A percentile compares a stretch with the other conserved stretches of the same genome.
These are phyloP conservation scores for Drosophila melanogaster DNA, from an alignment of 1,140 invertebrate genomes.

Conservation along the genomic window DNA sequence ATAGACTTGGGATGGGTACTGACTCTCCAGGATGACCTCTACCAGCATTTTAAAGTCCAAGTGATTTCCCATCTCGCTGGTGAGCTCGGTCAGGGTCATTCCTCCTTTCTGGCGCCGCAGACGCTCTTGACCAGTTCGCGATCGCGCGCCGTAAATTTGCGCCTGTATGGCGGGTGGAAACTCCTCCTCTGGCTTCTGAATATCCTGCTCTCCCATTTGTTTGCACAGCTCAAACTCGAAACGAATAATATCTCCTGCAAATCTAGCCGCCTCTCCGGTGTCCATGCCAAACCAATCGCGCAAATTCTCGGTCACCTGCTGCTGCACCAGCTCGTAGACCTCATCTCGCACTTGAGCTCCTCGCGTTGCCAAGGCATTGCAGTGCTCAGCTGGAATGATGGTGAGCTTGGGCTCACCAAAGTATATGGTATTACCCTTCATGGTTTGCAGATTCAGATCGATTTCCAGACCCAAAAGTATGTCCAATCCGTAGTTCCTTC, in stretches of 20 bases:
- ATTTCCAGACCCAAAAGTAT: conserved; percentile 71
- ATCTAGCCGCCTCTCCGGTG: conserved; percentile 44
- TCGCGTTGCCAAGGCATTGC: conserved; percentile 36
- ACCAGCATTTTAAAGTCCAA: conserved; percentile 65
- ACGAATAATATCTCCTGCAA: conserved; percentile 66
- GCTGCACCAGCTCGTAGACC: conserved; percentile 45
- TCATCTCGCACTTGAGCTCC: conserved; percentile 34
- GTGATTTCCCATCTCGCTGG: conserved; percentile 32
- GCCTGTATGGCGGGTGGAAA: neutral
- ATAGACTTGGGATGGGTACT: conserved; percentile 42
- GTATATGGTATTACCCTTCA: conserved; percentile 63
- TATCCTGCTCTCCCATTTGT: conserved; percentile 53
- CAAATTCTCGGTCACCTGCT: conserved; percentile 58
- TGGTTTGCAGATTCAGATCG: conserved; percentile 55
- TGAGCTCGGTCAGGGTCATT: conserved; percentile 41
- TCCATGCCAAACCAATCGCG: conserved; percentile 58
- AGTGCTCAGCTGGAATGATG: conserved; percentile 67
- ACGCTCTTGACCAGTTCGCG: conserved; percentile 57
- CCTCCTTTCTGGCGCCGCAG: conserved; percentile 45
- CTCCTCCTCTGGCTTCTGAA: conserved; percentile 23
- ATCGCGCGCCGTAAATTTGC: conserved; percentile 16
- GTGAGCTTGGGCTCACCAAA: conserved; percentile 68
- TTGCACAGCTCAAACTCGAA: conserved; percentile 81
- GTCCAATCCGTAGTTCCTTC: conserved; percentile 67
- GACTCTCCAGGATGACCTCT: conserved; percentile 48